Base-by-base conservation (phyloP, 2,797 vertebrate species). In the Enteromius mattozi region DNA sequence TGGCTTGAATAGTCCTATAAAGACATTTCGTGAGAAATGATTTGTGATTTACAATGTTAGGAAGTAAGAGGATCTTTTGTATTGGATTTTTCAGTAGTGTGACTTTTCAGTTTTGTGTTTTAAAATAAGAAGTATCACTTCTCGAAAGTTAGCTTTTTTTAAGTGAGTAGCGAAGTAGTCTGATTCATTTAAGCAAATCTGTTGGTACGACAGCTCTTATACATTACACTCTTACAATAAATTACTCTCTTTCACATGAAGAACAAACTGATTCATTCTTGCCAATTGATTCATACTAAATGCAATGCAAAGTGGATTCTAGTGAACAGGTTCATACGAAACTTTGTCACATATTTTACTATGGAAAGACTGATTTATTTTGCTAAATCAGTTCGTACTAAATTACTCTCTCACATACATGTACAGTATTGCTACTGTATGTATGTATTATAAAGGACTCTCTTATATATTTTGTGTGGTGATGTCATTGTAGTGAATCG, bases 41-140 rank as follows among this genome's bases (percentile, higher is more conserved):
- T 42, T 59, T 69, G n/a, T 59, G 33, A 59, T 56, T 37, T 81
- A 80, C 42, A 72, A 19, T 72, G 45, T 47, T 49, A 72, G 71
- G 47, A 49, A 33, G 27, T 47, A 49, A 30, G 45, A 2, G 1
- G 47, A 72, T 16, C 6, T 3, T 33, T 33, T 33, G 21, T n/a
- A 17, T 27, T 72, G 42, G 2, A 45, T 49, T 74, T 49, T 30
- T 74, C 45, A 49, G 24, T 72, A 49, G 24, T 47, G n/a, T 47
- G 42, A 71, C 3, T 14, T 8, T 69, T 45, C 0, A 8, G 16
- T 27, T 71, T 13, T 9, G 47, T 27, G 27, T 27, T 27, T 47
- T 17, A 71, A 47, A 17, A 17, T 72, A 49, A 17, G 27, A 17
- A 72, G 14, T 49, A 4, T 47, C 17, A 6, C 45, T 51, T 49